Conservation (phyloP, 2,888 invertebrate genomes). For the Cancer borealis region DNA sequence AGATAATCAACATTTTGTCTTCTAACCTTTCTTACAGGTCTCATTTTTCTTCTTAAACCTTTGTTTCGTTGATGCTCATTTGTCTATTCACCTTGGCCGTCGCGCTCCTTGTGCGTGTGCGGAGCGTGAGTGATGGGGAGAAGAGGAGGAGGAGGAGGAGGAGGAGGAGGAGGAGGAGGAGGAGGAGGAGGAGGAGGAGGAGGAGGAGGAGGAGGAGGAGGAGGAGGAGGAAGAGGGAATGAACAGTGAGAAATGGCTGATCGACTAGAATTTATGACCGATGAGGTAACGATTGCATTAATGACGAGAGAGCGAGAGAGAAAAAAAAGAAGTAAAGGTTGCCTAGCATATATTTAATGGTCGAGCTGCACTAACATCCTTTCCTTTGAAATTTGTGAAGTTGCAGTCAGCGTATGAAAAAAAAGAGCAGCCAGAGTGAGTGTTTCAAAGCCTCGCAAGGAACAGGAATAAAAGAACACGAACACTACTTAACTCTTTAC, state of each 20-base stretch:
- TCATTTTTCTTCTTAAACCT: background rate
- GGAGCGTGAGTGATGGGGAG: background rate
- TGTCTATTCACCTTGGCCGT: background rate
- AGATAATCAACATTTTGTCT: conserved; percentile 3
- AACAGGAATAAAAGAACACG: background rate
- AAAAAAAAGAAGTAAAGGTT: too few species aligned
- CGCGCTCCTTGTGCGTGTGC: background rate
- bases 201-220: background rate
- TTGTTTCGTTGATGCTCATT: background rate
- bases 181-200: background rate
- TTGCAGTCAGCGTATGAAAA: too few species aligned
- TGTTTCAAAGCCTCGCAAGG: too few species aligned
- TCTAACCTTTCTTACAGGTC: background rate
- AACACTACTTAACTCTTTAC: background rate
- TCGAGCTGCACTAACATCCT: too few species aligned
- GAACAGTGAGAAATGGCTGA: background rate
- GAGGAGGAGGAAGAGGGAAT: background rate
- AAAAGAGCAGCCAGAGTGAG: too few species aligned
- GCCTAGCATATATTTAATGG: too few species aligned
- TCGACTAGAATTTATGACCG: background rate
- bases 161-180: background rate
- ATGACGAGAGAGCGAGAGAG: background rate
- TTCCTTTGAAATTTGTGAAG: too few species aligned
- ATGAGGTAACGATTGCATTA: background rate
- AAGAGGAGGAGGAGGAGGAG: background rate